phyloP scores from a whole-genome alignment of 92 coral and sea anemone species.

The Heteractis magnifica region DNA sequence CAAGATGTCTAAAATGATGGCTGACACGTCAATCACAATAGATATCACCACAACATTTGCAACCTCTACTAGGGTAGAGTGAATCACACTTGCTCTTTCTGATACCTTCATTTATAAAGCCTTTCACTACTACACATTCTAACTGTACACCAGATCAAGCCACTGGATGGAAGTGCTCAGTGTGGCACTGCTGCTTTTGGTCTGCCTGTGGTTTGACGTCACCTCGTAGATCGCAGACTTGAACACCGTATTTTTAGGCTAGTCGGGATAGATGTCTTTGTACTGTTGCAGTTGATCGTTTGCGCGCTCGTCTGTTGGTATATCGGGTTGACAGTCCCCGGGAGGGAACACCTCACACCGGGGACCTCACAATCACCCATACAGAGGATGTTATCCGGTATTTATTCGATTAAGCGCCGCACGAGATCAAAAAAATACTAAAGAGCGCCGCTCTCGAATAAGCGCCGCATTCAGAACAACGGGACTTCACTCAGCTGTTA shows the following conservation, averaged over 20 bases:
- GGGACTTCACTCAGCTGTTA: no score
- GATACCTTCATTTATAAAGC: neutral
- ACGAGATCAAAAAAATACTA: no score
- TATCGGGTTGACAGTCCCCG: neutral
- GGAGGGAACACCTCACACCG: constrained; percentile 4
- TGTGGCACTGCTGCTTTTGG: neutral
- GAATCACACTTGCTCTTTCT: neutral
- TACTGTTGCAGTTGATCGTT: neutral
- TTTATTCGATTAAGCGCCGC: no score
- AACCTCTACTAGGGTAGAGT: neutral
- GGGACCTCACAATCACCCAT: neutral
- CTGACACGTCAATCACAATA: neutral
- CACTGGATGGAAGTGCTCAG: neutral
- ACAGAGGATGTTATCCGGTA: no score
- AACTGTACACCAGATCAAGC: neutral
- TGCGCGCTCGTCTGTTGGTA: neutral
- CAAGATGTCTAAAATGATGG: no score
- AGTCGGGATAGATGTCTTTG: neutral
- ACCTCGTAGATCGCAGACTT: neutral
- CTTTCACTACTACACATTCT: neutral
- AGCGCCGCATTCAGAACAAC: no score
- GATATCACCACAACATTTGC: neutral
- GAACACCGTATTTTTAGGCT: neutral
- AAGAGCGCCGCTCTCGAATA: no score
- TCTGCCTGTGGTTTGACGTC: neutral